Percentiles rank a stretch among this genome's conserved stretches.
Conservation (phyloP, 1,140 invertebrate species). For the Metopolophium dirhodum region DNA sequence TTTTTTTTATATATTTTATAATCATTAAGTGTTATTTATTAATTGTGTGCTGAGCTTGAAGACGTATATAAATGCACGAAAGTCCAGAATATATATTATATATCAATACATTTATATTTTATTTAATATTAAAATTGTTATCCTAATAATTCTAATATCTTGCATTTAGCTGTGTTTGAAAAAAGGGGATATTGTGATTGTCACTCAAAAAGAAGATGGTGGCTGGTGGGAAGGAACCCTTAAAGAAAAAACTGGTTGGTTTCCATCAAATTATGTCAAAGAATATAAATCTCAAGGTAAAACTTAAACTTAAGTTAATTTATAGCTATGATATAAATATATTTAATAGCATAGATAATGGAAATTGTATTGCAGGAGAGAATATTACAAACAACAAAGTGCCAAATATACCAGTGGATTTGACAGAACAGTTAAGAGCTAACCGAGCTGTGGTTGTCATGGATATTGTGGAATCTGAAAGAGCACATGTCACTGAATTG, state of each 20-base stretch:
- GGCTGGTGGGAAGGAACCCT: constrained; percentile 98
- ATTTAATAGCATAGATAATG: too few relatives aligned
- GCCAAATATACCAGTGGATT: constrained; percentile 61
- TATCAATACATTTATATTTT: background rate
- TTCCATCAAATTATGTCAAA: constrained; percentile 96
- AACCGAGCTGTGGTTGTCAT: constrained; percentile 85
- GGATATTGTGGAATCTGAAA: constrained; percentile 92
- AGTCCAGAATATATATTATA: background rate
- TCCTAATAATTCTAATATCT: background rate
- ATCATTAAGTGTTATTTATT: background rate
- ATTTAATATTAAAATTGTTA: background rate
- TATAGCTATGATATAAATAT: background rate
- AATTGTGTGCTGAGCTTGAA: background rate
- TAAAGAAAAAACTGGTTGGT: constrained; percentile 95
- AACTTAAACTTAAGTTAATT: background rate
- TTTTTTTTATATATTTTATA: constrained; percentile 11
- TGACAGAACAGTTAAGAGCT: constrained; percentile 68
- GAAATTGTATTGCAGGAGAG: constrained; percentile 15
- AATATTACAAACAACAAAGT: background rate
- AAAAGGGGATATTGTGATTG: constrained; percentile 95
- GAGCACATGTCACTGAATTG: constrained; percentile 85
- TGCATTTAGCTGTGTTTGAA: constrained; percentile 85
- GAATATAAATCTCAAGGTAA: constrained; percentile 74
- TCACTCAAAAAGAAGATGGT: constrained; percentile 90
- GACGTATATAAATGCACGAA: background rate